Base-by-base conservation (phyloP, 1,140 invertebrate genomes). In the Drosophila melanica region DNA sequence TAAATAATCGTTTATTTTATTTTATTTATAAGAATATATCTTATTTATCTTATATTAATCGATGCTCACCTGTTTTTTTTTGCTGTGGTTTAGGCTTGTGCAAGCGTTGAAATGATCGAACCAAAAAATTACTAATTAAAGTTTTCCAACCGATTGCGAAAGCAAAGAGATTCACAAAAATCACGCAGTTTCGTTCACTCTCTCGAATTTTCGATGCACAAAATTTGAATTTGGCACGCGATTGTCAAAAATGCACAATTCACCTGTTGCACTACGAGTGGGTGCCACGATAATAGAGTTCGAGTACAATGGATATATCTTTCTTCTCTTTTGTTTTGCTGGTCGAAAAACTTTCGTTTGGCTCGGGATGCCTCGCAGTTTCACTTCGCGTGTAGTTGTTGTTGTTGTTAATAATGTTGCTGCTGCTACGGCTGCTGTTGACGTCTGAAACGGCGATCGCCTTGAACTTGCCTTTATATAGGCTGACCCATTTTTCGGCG, bases 401-500 rank as follows among this genome's bases (percentile, higher is more conserved):
- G 42, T 50, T 58, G 18, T 8, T 57, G 42, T 42, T 66, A 50
- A 12, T 58, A 53, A 10, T 66, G 53, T 18, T 65, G 30, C 41
- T 59, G 27, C 51, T 45, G 51, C 44, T 45, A 57, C 65, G 53
- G 79, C 76, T 77, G 68, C 71, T 75, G 68, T 55, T 68, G 74
- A 75, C 76, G 76, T 90, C 70, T 92, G 78, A 91, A 90, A 79
- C 84, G 80, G 84, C 77, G 87, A 92, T 93, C 90, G 92, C 93
- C 93, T 93, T 93, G 93, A 93, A 93, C 93, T 93, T 93, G 92
- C 77, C 84, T 92, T 92, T 93, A 92, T 93, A 93, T 93, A 93
- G 89, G 53, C 77, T 93, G 93, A 93, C 93, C 93, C 92, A 93
- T 93, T 93, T 93, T 69, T 55, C 8, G n/a, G 3, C 39, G 42